Evolutionary conservation across 1,140 invertebrate species (phyloP).

Genomic region (Schmidtea mediterranea): DNA sequence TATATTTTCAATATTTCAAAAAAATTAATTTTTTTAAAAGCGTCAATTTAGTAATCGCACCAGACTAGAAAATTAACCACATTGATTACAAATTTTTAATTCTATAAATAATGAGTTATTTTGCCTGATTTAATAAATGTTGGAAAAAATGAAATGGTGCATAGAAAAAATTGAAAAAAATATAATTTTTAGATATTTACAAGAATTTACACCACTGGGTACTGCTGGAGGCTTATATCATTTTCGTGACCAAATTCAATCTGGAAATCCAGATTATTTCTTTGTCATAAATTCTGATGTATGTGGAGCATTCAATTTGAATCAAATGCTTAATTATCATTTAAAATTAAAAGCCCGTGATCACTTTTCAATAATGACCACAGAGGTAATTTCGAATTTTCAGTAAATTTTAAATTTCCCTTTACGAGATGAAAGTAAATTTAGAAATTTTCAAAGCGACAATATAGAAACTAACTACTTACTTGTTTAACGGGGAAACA

Average conservation of each 20-base stretch:
- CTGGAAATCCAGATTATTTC: slow-evolving; percentile 58
- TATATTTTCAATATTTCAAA: too few relatives aligned
- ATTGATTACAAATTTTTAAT: not conserved
- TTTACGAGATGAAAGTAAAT: too few relatives aligned
- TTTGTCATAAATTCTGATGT: slow-evolving; percentile 92
- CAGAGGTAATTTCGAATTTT: too few relatives aligned
- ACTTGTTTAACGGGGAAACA: too few relatives aligned
- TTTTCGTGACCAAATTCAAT: slow-evolving; percentile 74
- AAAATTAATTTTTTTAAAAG: too few relatives aligned
- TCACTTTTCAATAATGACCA: slow-evolving; percentile 28
- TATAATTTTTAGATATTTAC: slow-evolving; percentile 70
- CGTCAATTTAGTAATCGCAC: too few relatives aligned
- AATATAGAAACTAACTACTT: too few relatives aligned
- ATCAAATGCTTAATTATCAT: slow-evolving; percentile 66
- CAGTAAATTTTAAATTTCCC: too few relatives aligned
- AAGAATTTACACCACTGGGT: slow-evolving; percentile 72
- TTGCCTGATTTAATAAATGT: not conserved
- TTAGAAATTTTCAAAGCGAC: too few relatives aligned
- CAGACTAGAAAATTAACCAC: not conserved
- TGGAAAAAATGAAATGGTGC: slow-evolving; percentile 8
- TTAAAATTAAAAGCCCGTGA: slow-evolving; percentile 46
- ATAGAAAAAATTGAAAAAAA: too few relatives aligned
- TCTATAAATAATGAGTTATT: not conserved
- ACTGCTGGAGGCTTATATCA: slow-evolving; percentile 90
- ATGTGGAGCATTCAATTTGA: too few relatives aligned